A percentile compares a stretch with the other conserved stretches of the same genome.
Conservation (phyloP, 2,113 vertebrate genomes). For the Actenoides hombroni region DNA sequence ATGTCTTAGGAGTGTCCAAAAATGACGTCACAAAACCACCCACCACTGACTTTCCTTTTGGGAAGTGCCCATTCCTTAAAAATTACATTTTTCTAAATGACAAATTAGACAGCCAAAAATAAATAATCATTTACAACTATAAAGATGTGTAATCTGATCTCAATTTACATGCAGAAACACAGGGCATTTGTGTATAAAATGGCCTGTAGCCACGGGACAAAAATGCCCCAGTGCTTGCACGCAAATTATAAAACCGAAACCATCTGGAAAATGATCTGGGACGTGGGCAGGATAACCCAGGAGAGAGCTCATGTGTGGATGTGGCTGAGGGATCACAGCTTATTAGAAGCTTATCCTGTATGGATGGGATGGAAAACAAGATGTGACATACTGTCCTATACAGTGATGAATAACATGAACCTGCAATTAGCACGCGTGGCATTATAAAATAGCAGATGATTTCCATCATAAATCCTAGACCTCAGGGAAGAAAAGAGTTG, state of each 20-base stretch:
- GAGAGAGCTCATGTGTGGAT: neutral
- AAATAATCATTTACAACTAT: neutral
- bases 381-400: conserved; percentile 12
- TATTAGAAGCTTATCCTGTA: conserved; percentile 27
- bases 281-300: neutral
- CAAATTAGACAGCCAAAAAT: neutral
- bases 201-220: neutral
- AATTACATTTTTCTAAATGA: neutral
- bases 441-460: conserved; percentile 2
- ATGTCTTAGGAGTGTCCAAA: neutral
- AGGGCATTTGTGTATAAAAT: neutral
- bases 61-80: neutral
- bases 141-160: neutral
- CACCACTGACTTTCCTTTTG: neutral
- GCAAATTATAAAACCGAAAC: conserved; percentile 7
- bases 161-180: neutral
- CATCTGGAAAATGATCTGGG: conserved; percentile 1
- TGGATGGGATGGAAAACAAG: conserved; percentile 35
- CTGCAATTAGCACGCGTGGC: conserved; percentile 19
- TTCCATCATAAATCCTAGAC: conserved; percentile 14
- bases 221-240: neutral
- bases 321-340: conserved; percentile 1
- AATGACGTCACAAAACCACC: neutral
- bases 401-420: conserved; percentile 9
- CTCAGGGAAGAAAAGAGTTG: neutral